Evolutionary conservation across 2,113 vertebrate genomes (phyloP).

Genomic region (Oenanthe melanoleuca): DNA sequence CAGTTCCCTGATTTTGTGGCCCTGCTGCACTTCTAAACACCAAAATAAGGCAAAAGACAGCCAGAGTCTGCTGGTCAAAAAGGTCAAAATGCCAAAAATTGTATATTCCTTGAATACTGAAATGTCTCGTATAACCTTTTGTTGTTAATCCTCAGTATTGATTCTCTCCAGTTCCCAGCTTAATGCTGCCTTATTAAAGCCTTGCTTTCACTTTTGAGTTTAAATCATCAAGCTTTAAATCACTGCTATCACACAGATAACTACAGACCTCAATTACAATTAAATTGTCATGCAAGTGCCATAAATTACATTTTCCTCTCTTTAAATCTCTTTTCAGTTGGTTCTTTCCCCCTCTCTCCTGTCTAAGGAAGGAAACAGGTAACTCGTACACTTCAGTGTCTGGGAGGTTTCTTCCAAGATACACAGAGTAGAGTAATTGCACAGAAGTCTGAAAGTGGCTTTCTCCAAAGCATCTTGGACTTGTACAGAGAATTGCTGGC

Average conservation of each 20-base stretch:
- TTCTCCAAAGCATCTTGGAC: neutral
- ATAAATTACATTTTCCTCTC: neutral
- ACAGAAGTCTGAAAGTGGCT: neutral
- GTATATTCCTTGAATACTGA: neutral
- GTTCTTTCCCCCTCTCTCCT: neutral
- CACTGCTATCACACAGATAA: neutral
- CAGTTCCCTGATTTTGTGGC: neutral
- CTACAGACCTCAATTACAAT: neutral
- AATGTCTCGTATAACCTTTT: neutral
- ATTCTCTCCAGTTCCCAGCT: neutral
- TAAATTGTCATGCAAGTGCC: neutral
- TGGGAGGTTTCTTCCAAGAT: neutral
- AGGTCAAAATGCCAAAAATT: neutral
- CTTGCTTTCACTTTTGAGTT: neutral
- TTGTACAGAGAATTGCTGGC: neutral
- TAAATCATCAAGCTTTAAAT: neutral
- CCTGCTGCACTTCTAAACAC: neutral
- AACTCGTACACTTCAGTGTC: neutral
- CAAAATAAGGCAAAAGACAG: neutral
- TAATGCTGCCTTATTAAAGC: neutral
- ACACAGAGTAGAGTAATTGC: neutral
- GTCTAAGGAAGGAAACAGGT: neutral
- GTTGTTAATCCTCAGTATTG: neutral
- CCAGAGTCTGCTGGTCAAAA: neutral
- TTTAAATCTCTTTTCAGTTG: neutral